These are phyloP conservation scores for Adela reaumurella DNA, from an alignment of 2,888 invertebrate species.

Conservation along the genomic window DNA sequence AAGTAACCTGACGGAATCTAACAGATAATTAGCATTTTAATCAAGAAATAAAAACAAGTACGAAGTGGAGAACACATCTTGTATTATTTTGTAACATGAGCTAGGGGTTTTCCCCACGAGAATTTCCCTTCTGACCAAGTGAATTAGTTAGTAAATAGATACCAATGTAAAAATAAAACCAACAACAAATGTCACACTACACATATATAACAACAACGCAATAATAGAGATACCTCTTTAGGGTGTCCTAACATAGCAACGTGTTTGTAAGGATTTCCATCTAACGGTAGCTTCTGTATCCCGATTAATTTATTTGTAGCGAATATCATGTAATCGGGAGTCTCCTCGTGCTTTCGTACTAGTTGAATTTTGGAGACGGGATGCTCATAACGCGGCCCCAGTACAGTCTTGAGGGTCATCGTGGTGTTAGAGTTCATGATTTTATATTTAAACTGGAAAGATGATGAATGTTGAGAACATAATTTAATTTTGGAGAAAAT, in stretches of 20 bases:
- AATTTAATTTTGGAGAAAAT: too few species aligned
- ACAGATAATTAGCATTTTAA: too few species aligned
- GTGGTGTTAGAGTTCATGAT: constrained; percentile 60
- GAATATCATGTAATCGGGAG: constrained; percentile 56
- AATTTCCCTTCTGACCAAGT: too few species aligned
- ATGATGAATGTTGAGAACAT: too few species aligned
- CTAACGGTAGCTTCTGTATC: constrained; percentile 63
- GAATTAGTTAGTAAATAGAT: too few species aligned
- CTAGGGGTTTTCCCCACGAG: too few species aligned
- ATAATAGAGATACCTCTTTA: constrained; percentile 45
- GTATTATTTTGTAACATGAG: too few species aligned
- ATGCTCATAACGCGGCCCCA: constrained; percentile 66
- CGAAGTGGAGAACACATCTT: too few species aligned
- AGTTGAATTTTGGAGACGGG: constrained; percentile 51
- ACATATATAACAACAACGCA: constrained; percentile 1
- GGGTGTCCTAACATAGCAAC: constrained; percentile 65
- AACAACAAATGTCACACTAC: neutral
- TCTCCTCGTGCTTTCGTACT: constrained; percentile 20
- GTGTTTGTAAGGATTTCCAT: constrained; percentile 72
- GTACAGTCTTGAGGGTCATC: constrained; percentile 61
- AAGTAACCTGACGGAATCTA: too few species aligned
- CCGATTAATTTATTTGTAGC: constrained; percentile 64
- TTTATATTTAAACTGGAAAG: constrained; percentile 65
- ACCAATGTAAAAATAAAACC: too few species aligned
- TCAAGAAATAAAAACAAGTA: too few species aligned